A percentile compares a stretch with the other conserved stretches of the same genome.
phyloP scores from a whole-genome alignment of 2,113 vertebrate genomes.

The Bubalus kerabau region DNA sequence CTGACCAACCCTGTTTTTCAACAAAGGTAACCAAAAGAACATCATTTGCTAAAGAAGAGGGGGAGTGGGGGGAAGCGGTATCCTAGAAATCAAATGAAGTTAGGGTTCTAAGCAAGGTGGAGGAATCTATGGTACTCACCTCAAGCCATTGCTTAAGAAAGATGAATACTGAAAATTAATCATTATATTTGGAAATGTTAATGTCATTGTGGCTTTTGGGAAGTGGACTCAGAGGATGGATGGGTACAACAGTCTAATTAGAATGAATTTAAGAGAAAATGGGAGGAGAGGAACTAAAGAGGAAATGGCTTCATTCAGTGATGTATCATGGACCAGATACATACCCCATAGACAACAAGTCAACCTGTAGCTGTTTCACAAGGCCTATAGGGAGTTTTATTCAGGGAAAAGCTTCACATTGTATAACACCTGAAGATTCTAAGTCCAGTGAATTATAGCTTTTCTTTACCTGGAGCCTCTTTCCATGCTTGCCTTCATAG shows the following conservation, averaged over 20 bases:
- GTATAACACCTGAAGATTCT: not conserved
- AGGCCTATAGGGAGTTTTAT: not conserved
- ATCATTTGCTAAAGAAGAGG: not conserved
- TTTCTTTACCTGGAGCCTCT: not conserved
- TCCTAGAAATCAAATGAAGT: not conserved
- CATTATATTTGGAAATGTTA: not conserved
- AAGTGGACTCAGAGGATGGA: not conserved
- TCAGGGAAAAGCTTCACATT: not conserved
- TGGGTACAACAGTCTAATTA: not conserved
- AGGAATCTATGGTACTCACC: not conserved
- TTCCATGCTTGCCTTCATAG: not conserved
- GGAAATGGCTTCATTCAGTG: not conserved
- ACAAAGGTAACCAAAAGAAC: not conserved
- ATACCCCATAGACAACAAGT: not conserved
- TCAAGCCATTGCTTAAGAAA: not conserved
- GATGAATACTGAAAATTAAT: not conserved
- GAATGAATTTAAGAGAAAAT: not conserved
- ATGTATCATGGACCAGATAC: not conserved
- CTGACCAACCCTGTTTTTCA: not conserved
- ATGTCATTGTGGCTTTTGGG: not conserved
- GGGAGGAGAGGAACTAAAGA: not conserved
- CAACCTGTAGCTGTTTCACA: not conserved
- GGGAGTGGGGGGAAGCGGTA: rapidly evolving
- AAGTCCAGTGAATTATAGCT: not conserved
- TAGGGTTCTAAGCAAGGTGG: not conserved